A percentile compares a stretch with the other conserved stretches of the same genome.
Conservation (phyloP, 2,797 vertebrate genomes). For the Coilia nasus region DNA sequence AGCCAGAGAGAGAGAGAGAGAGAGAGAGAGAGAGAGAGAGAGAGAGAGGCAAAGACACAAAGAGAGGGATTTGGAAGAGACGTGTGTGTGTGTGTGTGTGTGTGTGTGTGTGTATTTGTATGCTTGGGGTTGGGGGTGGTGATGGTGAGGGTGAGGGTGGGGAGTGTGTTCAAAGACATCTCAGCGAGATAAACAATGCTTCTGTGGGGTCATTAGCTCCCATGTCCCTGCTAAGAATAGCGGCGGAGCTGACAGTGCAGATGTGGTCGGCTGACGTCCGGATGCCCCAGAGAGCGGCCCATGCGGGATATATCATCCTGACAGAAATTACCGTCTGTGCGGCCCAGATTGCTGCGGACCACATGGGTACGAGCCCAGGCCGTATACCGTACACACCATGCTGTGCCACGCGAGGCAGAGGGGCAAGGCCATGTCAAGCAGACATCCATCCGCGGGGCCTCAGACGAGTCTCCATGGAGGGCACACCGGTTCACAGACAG, state of each 20-base stretch:
- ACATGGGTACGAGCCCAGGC: background rate
- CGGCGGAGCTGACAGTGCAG: conserved; percentile 49
- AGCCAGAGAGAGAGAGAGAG: background rate
- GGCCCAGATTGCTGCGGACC: background rate
- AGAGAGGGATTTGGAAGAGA: too few species aligned
- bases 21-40: background rate
- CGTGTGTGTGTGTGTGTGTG: too few species aligned
- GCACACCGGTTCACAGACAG: background rate
- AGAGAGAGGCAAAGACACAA: too few species aligned
- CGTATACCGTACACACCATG: too few species aligned
- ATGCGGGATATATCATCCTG: conserved; percentile 7
- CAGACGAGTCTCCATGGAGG: background rate
- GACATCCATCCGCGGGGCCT: too few species aligned
- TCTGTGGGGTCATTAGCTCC: conserved; percentile 48
- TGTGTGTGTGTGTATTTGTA: too few species aligned
- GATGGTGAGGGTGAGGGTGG: background rate
- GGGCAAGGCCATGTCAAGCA: background rate
- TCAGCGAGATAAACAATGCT: conserved; percentile 46
- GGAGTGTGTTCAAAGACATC: conserved; percentile 46
- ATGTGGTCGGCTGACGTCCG: conserved; percentile 28
- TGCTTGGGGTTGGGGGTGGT: too few species aligned
- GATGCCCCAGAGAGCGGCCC: background rate
- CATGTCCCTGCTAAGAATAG: conserved; percentile 48
- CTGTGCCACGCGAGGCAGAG: background rate
- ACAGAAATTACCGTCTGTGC: background rate